These are phyloP conservation scores for Luperina nickerlii DNA, from an alignment of 2,888 invertebrate genomes.

Conservation along the genomic window DNA sequence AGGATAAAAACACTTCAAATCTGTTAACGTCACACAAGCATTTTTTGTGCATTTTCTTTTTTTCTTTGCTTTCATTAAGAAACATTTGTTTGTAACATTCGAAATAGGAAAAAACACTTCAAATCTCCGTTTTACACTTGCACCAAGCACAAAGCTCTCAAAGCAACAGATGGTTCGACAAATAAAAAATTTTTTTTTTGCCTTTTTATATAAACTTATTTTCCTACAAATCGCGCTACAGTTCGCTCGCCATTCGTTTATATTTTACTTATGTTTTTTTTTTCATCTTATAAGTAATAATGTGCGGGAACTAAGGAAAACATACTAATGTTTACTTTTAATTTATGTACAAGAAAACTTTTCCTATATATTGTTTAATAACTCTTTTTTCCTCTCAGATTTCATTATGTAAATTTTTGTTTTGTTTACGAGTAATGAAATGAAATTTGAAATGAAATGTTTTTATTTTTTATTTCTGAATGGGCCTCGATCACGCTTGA, in stretches of 20 bases:
- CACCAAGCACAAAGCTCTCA: conserved; percentile 40
- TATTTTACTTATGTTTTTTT: not conserved
- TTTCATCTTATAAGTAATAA: not conserved
- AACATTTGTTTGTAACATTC: not conserved
- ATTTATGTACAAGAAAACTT: not conserved
- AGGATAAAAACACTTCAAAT: no score
- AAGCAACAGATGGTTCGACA: conserved; percentile 79
- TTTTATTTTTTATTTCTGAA: no score
- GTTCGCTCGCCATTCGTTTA: not conserved
- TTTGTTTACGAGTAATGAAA: not conserved
- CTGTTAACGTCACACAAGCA: not conserved
- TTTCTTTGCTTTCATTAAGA: not conserved
- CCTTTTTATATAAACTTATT: conserved; percentile 32
- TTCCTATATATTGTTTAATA: not conserved
- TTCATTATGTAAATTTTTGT: not conserved
- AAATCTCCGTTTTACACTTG: conserved; percentile 30
- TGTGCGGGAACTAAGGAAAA: not conserved
- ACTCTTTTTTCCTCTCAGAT: no score
- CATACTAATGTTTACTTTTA: not conserved
- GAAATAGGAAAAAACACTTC: not conserved
- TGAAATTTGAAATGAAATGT: no score
- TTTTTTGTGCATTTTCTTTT: not conserved
- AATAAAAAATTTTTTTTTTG: conserved; percentile 53
- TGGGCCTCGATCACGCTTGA: no score
- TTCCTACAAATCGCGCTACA: conserved; percentile 14